These are phyloP conservation scores for Psephotus haematonotus DNA, from an alignment of 2,113 vertebrate genomes.

Conservation along the genomic window DNA sequence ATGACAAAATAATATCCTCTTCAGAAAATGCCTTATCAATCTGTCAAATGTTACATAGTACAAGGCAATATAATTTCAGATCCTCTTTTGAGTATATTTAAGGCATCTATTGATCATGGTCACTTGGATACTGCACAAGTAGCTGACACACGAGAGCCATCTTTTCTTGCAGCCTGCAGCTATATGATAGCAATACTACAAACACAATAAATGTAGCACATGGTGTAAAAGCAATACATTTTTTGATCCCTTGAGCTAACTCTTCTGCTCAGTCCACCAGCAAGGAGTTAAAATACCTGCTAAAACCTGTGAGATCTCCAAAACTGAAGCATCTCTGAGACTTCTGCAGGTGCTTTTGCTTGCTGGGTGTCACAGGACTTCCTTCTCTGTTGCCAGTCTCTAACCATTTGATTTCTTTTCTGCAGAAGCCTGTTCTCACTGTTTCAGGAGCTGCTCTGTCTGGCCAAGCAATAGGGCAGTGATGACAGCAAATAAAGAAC, in stretches of 20 bases:
- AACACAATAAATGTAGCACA: background rate
- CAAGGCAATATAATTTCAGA: background rate
- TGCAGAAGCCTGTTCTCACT: background rate
- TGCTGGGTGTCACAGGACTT: background rate
- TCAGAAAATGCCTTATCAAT: background rate
- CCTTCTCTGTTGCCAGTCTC: background rate
- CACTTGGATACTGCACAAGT: background rate
- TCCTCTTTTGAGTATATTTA: background rate
- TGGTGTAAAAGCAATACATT: background rate
- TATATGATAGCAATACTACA: background rate
- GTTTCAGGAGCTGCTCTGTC: background rate
- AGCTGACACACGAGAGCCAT: background rate
- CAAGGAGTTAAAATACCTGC: background rate
- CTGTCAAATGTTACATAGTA: rapidly evolving
- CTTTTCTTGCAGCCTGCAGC: background rate
- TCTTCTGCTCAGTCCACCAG: background rate
- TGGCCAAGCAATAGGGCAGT: background rate
- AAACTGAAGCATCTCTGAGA: background rate
- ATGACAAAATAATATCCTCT: background rate
- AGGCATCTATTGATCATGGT: background rate
- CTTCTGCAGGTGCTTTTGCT: background rate
- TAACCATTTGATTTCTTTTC: background rate
- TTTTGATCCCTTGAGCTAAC: background rate
- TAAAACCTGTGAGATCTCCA: background rate
- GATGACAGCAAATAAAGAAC: background rate